Percentiles rank a stretch among this genome's conserved stretches.
Evolutionary conservation across 2,888 invertebrate genomes (phyloP).

Genomic region (Drymonia ruficornis): DNA sequence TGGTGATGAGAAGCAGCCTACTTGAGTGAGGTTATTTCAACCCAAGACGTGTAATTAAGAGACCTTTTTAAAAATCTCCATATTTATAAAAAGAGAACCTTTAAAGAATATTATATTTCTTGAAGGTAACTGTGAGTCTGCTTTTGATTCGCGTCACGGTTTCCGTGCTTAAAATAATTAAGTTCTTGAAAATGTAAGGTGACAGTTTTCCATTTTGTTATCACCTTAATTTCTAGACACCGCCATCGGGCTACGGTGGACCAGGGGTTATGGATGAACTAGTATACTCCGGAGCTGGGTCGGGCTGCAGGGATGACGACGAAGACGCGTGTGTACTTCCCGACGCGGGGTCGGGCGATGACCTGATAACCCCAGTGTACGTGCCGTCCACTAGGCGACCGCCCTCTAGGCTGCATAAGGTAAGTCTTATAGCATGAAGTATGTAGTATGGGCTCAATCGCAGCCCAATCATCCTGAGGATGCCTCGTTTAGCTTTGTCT

Average conservation of each 20-base stretch:
- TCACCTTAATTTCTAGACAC: slow-evolving; percentile 85
- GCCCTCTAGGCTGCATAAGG: slow-evolving; percentile 63
- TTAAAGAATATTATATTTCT: too few relatives aligned
- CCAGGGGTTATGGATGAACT: slow-evolving; percentile 92
- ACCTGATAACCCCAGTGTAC: slow-evolving; percentile 96
- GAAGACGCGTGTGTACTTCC: slow-evolving; percentile 96
- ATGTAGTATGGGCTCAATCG: too few relatives aligned
- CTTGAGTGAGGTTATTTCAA: too few relatives aligned
- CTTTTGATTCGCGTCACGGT: too few relatives aligned
- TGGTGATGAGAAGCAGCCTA: too few relatives aligned
- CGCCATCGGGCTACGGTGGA: slow-evolving; percentile 90
- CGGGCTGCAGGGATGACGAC: slow-evolving; percentile 95
- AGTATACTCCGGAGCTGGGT: slow-evolving; percentile 96
- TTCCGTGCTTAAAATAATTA: too few relatives aligned
- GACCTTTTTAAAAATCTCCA: too few relatives aligned
- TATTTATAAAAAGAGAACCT: too few relatives aligned
- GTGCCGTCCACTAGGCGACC: slow-evolving; percentile 91
- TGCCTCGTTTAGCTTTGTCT: too few relatives aligned
- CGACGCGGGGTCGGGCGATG: slow-evolving; percentile 94
- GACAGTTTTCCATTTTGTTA: neutral
- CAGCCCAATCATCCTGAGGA: too few relatives aligned
- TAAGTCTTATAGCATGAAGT: slow-evolving; percentile 9
- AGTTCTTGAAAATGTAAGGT: neutral
- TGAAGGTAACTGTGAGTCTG: too few relatives aligned
- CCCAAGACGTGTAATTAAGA: too few relatives aligned